phyloP scores from a whole-genome alignment of 2,113 vertebrate species.

The Alligator sinensis region DNA sequence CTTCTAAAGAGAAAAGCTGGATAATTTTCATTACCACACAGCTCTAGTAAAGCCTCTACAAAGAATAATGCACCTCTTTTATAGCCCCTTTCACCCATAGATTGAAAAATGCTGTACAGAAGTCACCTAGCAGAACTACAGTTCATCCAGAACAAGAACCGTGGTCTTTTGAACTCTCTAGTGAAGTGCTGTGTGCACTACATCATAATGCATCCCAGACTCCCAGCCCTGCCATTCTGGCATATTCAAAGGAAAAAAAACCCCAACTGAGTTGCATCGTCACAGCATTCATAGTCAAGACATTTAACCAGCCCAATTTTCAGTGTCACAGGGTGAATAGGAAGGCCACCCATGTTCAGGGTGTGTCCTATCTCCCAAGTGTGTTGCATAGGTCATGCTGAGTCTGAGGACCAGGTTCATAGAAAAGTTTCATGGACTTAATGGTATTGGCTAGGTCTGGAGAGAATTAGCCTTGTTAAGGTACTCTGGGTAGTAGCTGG shows the following conservation, averaged over 20 bases:
- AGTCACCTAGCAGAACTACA: no score
- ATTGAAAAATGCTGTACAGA: not conserved
- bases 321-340: not conserved
- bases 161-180: not conserved
- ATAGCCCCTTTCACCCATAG: not conserved
- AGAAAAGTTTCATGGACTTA: not conserved
- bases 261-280: not conserved
- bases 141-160: not conserved
- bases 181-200: not conserved
- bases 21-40: not conserved
- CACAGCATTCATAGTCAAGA: no score
- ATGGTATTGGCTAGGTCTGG: not conserved
- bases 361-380: not conserved
- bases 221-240: not conserved
- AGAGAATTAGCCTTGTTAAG: not conserved
- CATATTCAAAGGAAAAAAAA: not conserved
- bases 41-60: not conserved
- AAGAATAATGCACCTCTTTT: not conserved
- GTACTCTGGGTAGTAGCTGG: not conserved
- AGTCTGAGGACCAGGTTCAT: not conserved
- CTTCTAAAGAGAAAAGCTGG: conserved; percentile 25
- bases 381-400: not conserved
- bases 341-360: not conserved
- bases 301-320: not conserved
- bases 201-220: not conserved